Base-by-base conservation (phyloP, 2,113 vertebrate genomes). In the Onychostoma macrolepis region DNA sequence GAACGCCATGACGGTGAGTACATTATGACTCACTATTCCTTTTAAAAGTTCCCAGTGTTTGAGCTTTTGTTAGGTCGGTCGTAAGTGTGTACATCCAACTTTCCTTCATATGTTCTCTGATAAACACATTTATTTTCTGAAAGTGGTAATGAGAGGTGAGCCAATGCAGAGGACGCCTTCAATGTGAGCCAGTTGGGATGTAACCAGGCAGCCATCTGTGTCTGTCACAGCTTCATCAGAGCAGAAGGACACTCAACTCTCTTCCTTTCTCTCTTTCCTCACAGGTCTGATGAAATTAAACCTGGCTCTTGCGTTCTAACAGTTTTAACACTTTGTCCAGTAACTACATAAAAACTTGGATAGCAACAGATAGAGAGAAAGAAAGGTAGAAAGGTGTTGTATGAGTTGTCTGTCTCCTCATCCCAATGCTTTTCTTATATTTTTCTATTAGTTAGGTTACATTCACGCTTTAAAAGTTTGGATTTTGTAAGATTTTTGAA, bases 101-200 rank as follows among this genome's bases (percentile, higher is more conserved):
- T 43, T 21, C 26, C 7, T 43, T 43, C 58, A 63, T 81, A 41
- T 80, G 53, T 65, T 81, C 79, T 65, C 43, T 77, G 45, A 28
- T 48, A 69, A 83, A 67, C 80, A 67, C 41, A 83, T 53, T 48
- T 24, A 78, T 53, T 71, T 71, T 45, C 61, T 82, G 61, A 48
- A 24, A 83, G 17, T 45, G 28, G 30, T 36, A 83, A 79, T 87
- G 30, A 84, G 43, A 79, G 77, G 45, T 38, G 67, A 84, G 77
- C 69, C 48, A 74, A 75, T 71, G 45, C 6, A 84, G 83, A 88
- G 89, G 87, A 87, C 87, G 85, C 85, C 82, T 90, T 90, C 77
- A 88, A 58, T 83, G 78, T 61, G 67, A 82, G 43, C 58, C 87
- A 65, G 71, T 36, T 86, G 77, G 85, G 85, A 80, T 79, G 78